Evolutionary conservation across 2,888 invertebrate species (phyloP), one percentile per base, ranked within the genome.

Genomic region (Cactoblastis cactorum): DNA sequence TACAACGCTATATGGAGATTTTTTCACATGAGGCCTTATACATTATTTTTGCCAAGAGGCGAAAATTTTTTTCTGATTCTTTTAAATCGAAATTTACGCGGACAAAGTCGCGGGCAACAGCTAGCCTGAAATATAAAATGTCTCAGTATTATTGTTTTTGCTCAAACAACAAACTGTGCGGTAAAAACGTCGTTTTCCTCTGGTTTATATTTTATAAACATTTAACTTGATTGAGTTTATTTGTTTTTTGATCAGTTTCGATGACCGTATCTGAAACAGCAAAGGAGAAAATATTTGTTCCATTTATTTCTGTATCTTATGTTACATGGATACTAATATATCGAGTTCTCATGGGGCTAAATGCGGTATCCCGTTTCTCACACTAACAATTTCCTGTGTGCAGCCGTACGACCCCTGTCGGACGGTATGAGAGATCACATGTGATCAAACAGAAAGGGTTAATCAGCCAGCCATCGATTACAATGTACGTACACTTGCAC

Each of bases 361-460:
- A 48, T 56, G 17, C 22, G 46, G 43, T 37, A 24, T 50, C 50
- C 22, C 35, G 35, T 37, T 47, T 47, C 48, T 48, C 52, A 38
- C 45, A 34, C 17, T 54, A 49, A 54, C 47, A 50, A 54, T 38
- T 54, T 52, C 52, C 54, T 50, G 48, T 48, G 37, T 19, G 19
- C 38, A 28, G 41, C 46, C 24, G 50, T 35, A 14, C 43, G 48
- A 34, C 45, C 50, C 47, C 52, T 52, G 38, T 39, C 48, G 24
- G 18, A 15, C 15, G 28, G 22, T 15, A 22, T 50, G 33, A 43
- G 28, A 47, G 34, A 35, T 47, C 47, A 47, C 48, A 46, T 24
- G 46, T 37, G 37, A 15, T 22, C 37, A 52, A 33, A 45, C 52
- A 50, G 45, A 48, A 33, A 22, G 49, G 45, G 35, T 37, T 48